Evolutionary conservation across 2,888 invertebrate genomes (phyloP).

Genomic region (Chloroclystis v-ata): DNA sequence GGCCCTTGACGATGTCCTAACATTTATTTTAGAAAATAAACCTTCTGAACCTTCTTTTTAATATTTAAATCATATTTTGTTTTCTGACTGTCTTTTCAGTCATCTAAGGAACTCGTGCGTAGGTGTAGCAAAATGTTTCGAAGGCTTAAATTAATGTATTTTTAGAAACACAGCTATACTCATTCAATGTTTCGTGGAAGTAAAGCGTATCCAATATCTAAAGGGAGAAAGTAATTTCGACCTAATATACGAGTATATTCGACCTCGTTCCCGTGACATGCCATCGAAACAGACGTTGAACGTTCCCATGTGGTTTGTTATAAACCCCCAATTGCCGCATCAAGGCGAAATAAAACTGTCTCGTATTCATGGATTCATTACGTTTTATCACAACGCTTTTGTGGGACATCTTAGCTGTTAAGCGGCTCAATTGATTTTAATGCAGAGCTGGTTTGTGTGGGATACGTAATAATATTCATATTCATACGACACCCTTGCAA

Average conservation of each 20-base stretch:
- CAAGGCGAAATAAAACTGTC: constrained; percentile 46
- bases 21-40: neutral
- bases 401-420: too few relatives aligned
- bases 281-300: constrained; percentile 35
- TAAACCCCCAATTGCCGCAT: constrained; percentile 50
- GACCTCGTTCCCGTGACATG: constrained; percentile 29
- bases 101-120: too few relatives aligned
- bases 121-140: too few relatives aligned
- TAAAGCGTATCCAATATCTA: constrained; percentile 30
- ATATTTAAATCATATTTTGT: too few relatives aligned
- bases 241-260: constrained; percentile 42
- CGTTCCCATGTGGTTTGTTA: constrained; percentile 49
- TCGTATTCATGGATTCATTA: constrained; percentile 36
- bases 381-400: constrained; percentile 21
- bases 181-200: constrained; percentile 23
- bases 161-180: constrained; percentile 10
- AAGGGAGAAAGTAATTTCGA: constrained; percentile 35
- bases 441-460: too few relatives aligned
- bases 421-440: too few relatives aligned
- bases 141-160: constrained; percentile 1
- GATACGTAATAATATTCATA: too few relatives aligned
- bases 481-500: too few relatives aligned
- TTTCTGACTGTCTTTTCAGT: too few relatives aligned
- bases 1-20: constrained; percentile 2
- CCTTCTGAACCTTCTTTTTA: too few relatives aligned